Conservation (phyloP, 1,140 invertebrate genomes). For the Acromyrmex charruanus region DNA sequence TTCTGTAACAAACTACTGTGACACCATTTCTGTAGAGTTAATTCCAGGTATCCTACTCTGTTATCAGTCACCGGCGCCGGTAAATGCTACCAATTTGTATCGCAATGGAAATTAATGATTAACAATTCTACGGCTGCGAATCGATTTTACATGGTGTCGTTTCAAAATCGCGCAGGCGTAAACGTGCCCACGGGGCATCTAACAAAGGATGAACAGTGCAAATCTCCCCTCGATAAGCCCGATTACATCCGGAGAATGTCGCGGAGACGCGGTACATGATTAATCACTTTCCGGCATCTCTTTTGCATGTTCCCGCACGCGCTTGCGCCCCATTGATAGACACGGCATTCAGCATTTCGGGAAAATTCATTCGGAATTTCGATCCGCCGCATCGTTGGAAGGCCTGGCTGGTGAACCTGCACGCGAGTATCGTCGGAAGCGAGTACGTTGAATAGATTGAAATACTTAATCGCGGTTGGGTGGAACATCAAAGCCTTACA, state of each 20-base stretch:
- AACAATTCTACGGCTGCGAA: constrained; percentile 22
- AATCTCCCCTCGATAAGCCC: constrained; percentile 1
- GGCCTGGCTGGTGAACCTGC: constrained; percentile 9
- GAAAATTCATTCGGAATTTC: constrained; percentile 52
- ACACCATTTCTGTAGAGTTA: neutral
- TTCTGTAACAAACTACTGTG: neutral
- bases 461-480: constrained; percentile 43
- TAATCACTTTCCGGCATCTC: constrained; percentile 37
- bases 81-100: constrained; percentile 17
- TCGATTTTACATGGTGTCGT: neutral
- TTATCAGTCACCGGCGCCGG: neutral
- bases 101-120: constrained; percentile 3
- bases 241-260: constrained; percentile 26
- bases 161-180: neutral
- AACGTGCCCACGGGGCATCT: neutral
- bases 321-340: neutral
- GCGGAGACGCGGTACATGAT: constrained; percentile 48
- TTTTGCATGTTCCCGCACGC: neutral
- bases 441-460: constrained; percentile 54
- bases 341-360: constrained; percentile 22
- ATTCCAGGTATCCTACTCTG: neutral
- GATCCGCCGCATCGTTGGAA: constrained; percentile 13
- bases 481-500: constrained; percentile 49
- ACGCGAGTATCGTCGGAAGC: neutral
- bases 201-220: constrained; percentile 23